Evolutionary conservation across 2,888 invertebrate species (phyloP), one percentile per base, ranked within the genome.

Genomic region (Boloria euphrosyne): DNA sequence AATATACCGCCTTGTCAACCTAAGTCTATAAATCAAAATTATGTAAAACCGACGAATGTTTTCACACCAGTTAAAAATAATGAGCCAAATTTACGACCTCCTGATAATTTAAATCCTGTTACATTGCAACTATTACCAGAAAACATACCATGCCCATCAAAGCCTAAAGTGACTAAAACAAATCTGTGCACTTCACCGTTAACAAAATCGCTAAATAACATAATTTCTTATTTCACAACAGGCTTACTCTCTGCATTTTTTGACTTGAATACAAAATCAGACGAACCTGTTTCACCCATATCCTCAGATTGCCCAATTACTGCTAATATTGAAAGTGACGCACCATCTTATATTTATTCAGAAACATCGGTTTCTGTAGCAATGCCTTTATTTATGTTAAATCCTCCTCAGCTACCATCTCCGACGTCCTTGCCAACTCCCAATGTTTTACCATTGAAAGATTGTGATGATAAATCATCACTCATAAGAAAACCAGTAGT

Each of bases 321-420:
- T 27, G 13, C 49, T 13, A 31, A 47, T 3, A 3, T 31, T 6
- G 3, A 27, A 0, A 50, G 6, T 59, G 49, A 50, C 14, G 14
- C 14, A 4, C 59, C 59, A 7, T 59, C 38, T 2, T n/a, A n/a
- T 47, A 16, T 43, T 6, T 18, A 54, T 38, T 55, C 31, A 3
- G 31, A 62, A 49, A 47, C 53, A 43, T 47, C 62, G 3, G 13
- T n/a, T 5, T 22, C 47, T 5, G 10, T 54, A 4, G 27, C 46
- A 46, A 65, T 65, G n/a, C 74, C 62, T 31, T 4, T 51, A 22
- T 60, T 47, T 31, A 13, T 27, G 10, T 51, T 62, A 43, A 38
- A 1, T 18, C 14, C 62, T 6, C 63, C 66, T 13, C 14, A 38
- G 5, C 22, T 68, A 27, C 47, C 60, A 49, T 55, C 59, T 27